phyloP scores from a whole-genome alignment of 2,113 vertebrate genomes.

The Mesitornis unicolor region DNA sequence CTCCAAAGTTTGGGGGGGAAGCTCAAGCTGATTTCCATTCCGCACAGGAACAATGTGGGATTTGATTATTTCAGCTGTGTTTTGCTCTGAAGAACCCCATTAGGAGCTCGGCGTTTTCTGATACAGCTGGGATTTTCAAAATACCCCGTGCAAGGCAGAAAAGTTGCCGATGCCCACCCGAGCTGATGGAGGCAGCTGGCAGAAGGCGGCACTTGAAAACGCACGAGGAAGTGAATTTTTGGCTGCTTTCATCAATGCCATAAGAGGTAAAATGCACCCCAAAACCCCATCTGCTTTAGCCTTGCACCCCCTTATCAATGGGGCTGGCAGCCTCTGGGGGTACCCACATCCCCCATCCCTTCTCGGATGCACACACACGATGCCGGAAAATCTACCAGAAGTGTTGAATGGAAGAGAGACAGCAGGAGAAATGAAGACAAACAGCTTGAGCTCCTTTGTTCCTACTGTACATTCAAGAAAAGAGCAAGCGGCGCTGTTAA shows the following conservation, averaged over 20 bases:
- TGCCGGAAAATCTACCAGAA: fast-evolving
- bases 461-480: not conserved
- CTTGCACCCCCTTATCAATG: fast-evolving
- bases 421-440: not conserved
- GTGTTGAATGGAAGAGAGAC: not conserved
- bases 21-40: not conserved
- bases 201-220: not conserved
- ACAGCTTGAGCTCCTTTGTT: slow-evolving; percentile 15
- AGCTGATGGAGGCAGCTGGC: not conserved
- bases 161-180: not conserved
- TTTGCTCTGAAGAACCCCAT: not conserved
- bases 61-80: not conserved
- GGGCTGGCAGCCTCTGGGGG: not conserved
- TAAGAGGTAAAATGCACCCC: fast-evolving
- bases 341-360: fast-evolving
- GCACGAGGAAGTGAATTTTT: not conserved
- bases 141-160: not conserved
- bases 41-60: not conserved
- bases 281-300: not conserved
- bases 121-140: not conserved
- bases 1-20: not conserved
- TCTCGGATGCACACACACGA: fast-evolving
- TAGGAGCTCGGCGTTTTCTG: not conserved
- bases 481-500: not conserved
- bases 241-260: not conserved